A percentile compares a stretch with the other conserved stretches of the same genome.
Evolutionary conservation across 2,888 invertebrate genomes (phyloP).

Genomic region (Epistrophella euchroma): DNA sequence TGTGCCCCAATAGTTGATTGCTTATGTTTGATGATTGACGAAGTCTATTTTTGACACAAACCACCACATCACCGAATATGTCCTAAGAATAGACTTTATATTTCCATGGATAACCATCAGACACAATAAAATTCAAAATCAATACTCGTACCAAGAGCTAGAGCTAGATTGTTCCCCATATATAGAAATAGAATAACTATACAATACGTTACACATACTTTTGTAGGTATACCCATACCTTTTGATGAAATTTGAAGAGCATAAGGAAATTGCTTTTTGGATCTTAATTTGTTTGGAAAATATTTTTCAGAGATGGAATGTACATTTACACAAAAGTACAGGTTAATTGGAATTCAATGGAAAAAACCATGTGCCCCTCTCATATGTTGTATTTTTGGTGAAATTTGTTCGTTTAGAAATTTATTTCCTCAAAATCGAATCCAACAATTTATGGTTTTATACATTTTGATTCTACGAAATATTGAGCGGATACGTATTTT

Average conservation of each 20-base stretch:
- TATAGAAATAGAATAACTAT: neutral
- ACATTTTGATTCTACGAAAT: no score
- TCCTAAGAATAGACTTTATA: conserved; percentile 42
- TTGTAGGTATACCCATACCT: neutral
- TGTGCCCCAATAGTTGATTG: conserved; percentile 52
- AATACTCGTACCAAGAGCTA: no score
- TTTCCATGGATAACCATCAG: conserved; percentile 21
- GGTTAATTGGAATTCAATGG: conserved; percentile 61
- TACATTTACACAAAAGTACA: conserved; percentile 32
- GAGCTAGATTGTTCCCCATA: conserved; percentile 6
- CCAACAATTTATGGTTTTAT: no score
- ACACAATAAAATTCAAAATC: conserved; percentile 54
- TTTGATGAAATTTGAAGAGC: neutral
- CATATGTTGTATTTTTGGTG: no score
- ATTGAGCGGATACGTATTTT: no score
- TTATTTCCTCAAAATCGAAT: no score
- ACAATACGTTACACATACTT: neutral
- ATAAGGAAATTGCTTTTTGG: conserved; percentile 52
- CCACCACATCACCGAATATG: neutral
- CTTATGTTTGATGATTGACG: conserved; percentile 59
- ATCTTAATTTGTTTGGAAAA: conserved; percentile 52
- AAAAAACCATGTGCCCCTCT: neutral
- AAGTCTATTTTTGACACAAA: conserved; percentile 56
- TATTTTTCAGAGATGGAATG: conserved; percentile 14
- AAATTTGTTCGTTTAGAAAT: no score